Evolutionary conservation across 2,797 vertebrate species (phyloP), one percentile per base, ranked within the genome.

Genomic region (Clarias fuscus): DNA sequence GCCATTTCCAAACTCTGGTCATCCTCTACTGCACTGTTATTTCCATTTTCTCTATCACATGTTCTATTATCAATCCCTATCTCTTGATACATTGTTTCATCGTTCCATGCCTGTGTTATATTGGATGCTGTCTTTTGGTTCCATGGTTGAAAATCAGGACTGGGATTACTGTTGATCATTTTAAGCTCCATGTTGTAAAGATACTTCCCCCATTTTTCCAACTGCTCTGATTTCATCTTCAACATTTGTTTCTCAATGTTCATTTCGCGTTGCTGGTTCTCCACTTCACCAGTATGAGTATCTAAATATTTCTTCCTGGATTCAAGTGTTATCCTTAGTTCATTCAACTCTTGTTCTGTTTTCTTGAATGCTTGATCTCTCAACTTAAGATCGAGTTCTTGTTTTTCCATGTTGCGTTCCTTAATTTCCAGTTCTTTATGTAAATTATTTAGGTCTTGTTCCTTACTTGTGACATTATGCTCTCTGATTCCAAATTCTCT

Each of bases 131-230:
- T 67, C 10, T 11, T 82, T 77, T 82, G 62, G 27, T 48, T 86
- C 90, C 93, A 92, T 14, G 89, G 92, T 37, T 75, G 64, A 62
- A 75, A 72, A 5, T 72, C 59, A 0, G 92, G 75, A 84, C 77
- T 73, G 22, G 80, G 58, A 91, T 92, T 93, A 33, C 72, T 86
- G 2, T 93, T 90, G 27, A 92, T 89, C 7, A 93, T 84, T 82
- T 90, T 91, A 73, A 92, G 91, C n/a, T 91, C 92, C 4, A 92
- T 93, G 72, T 94, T 92, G 64, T 91, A 93, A 33, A 95, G 88
- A 7, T 92, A 93, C 81, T 87, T 93, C 0, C 93, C 93, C 89
- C 94, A 95, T 86, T 89, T 92, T 84, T 94, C 92, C 4, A 95
- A 91, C 4, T 94, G 92, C 2, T 92, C 91, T 1, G 91, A 90